A percentile compares a stretch with the other conserved stretches of the same genome.
Conservation (phyloP, 2,113 vertebrate species). For the Tragelaphus strepsiceros region DNA sequence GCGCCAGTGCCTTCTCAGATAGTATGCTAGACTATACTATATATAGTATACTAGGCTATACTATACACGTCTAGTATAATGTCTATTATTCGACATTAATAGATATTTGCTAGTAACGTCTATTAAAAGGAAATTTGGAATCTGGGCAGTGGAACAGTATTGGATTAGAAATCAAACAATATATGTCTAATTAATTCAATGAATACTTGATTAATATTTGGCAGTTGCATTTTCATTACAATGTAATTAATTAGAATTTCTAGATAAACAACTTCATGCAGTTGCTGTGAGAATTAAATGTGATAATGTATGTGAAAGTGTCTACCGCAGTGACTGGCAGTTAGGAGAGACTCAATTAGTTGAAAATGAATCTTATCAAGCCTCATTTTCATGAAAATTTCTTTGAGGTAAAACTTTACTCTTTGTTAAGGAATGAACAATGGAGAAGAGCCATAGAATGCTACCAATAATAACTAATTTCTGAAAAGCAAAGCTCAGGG, state of each 20-base stretch:
- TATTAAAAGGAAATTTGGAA: conserved; percentile 72
- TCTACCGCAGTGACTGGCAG: conserved; percentile 64
- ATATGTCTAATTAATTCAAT: conserved; percentile 77
- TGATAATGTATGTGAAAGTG: conserved; percentile 69
- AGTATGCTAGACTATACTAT: background rate
- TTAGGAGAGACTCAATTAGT: conserved; percentile 69
- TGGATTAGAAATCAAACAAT: conserved; percentile 77
- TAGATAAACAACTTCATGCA: conserved; percentile 72
- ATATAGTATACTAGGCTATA: background rate
- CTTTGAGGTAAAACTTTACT: conserved; percentile 41
- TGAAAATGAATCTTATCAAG: conserved; percentile 67
- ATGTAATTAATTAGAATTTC: conserved; percentile 76
- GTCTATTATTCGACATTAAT: background rate
- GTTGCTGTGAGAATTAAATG: conserved; percentile 69
- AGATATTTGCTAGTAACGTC: conserved; percentile 61
- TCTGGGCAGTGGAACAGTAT: conserved; percentile 70
- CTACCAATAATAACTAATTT: background rate
- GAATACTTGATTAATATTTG: conserved; percentile 77
- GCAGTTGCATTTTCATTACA: conserved; percentile 75
- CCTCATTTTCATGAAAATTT: conserved; percentile 58
- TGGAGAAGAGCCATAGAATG: background rate
- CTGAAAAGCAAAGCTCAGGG: background rate
- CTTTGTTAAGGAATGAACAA: conserved; percentile 25
- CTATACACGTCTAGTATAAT: background rate
- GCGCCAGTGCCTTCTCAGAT: too few species aligned